Evolutionary conservation across 2,888 invertebrate genomes (phyloP).

Genomic region (Thalpophila matura): DNA sequence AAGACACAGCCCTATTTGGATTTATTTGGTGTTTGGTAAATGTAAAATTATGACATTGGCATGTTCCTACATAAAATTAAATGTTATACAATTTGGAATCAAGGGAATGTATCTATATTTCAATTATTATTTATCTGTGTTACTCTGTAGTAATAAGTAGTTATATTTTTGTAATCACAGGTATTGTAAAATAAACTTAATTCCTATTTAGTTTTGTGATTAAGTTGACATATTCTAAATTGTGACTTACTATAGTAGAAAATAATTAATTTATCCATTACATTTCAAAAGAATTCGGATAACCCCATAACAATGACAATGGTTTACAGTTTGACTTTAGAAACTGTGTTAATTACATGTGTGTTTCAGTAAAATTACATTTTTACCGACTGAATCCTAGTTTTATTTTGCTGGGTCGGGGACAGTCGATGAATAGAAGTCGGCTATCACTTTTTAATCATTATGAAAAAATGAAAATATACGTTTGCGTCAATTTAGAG

Average conservation of each 20-base stretch:
- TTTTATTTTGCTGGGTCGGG: slow-evolving; percentile 60
- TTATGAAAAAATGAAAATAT: too few relatives aligned
- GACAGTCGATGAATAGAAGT: too few relatives aligned
- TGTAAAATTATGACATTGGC: slow-evolving; percentile 70
- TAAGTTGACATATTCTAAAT: slow-evolving; percentile 60
- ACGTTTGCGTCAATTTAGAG: too few relatives aligned
- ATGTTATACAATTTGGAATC: slow-evolving; percentile 69
- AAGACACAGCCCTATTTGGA: slow-evolving; percentile 31
- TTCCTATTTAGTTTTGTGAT: slow-evolving; percentile 54
- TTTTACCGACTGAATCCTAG: slow-evolving; percentile 82
- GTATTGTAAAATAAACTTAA: slow-evolving; percentile 71
- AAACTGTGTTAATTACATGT: slow-evolving; percentile 76
- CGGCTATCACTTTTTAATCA: too few relatives aligned
- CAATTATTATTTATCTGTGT: slow-evolving; percentile 81
- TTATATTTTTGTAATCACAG: slow-evolving; percentile 87
- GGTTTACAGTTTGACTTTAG: slow-evolving; percentile 59
- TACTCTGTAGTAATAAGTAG: slow-evolving; percentile 83
- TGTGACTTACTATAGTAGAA: slow-evolving; percentile 51
- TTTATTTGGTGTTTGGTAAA: slow-evolving; percentile 60
- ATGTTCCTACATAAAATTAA: slow-evolving; percentile 78
- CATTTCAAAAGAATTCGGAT: slow-evolving; percentile 46
- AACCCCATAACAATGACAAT: slow-evolving; percentile 62
- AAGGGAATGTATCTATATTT: slow-evolving; percentile 75
- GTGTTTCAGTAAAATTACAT: slow-evolving; percentile 87
- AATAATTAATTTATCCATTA: slow-evolving; percentile 42